Evolutionary conservation across 2,888 invertebrate genomes (phyloP), one percentile per base, ranked within the genome.

Genomic region (Drepanosiphum platanoidis): DNA sequence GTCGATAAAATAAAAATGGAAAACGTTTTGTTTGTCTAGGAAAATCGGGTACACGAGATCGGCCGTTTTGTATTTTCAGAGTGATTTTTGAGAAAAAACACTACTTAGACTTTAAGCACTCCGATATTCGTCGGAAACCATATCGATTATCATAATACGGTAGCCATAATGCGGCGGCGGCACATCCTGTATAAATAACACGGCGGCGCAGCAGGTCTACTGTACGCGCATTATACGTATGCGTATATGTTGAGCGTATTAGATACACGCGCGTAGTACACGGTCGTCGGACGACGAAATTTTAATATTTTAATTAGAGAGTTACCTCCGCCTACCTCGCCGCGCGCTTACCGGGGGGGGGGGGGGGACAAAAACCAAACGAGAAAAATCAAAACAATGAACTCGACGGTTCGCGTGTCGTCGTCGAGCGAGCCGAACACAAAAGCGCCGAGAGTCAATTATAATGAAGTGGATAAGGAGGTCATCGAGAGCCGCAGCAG

Each of bases 381-480:
- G 68, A 80, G 79, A 80, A 80, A 80, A 80, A 80, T 70, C 80
- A 80, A 80, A 80, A 80, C 80, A 70, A 80, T 80, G 68, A 68
- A 80, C 68, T 68, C 68, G 77, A 30, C 42, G 34, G 80, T 82
- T 83, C 46, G 83, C 74, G 74, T 83, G 74, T 83, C 74, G 64
- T 74, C 66, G 64, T 74, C 66, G 72, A 83, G 83, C 46, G 74
- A 74, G 46, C 46, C 42, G 11, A 83, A 83, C 83, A 83, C 83
- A 83, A 72, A 83, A 74, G 83, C 74, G 74, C 83, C 74, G 64
- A 83, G 83, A 83, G 83, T 83, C 83, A 83, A 83, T 83, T 83
- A 83, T 83, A 83, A 83, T 74, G 83, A 74, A 83, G 83, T 74
- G 74, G 74, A 64, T 74, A 83, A 83, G 74, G 83, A 83, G 83